Conservation (phyloP, 2,888 invertebrate species). For the Dasysyrphus tricinctus region DNA sequence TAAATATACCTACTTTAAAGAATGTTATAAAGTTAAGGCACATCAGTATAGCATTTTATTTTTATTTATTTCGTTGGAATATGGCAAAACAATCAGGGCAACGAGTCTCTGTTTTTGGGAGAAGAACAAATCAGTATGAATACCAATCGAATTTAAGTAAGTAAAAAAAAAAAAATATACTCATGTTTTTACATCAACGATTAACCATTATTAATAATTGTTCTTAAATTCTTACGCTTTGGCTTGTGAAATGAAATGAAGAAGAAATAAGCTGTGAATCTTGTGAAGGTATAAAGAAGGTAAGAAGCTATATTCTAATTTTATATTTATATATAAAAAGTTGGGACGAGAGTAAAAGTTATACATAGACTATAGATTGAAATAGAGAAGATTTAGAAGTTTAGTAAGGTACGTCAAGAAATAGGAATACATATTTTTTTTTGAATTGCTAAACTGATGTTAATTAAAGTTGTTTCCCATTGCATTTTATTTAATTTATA, state of each 20-base stretch:
- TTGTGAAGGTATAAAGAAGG: conserved; percentile 1
- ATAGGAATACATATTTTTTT: conserved; percentile 26
- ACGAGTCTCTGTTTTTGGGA: not conserved
- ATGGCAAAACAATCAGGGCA: conserved; percentile 13
- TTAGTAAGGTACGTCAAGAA: not conserved
- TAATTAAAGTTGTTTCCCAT: conserved; percentile 28
- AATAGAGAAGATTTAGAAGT: not conserved
- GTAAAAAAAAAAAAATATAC: not conserved
- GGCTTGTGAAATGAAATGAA: not conserved
- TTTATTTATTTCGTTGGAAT: conserved; percentile 54
- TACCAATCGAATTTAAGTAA: not conserved
- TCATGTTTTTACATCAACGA: not conserved
- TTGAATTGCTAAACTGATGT: conserved; percentile 73
- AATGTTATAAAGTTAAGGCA: conserved; percentile 57
- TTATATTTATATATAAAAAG: not conserved
- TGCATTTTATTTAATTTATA: conserved; percentile 14
- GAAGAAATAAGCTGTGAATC: not conserved
- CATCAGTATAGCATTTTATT: conserved; percentile 71
- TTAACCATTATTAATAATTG: not conserved
- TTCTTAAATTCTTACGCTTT: not conserved
- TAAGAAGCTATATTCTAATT: not conserved
- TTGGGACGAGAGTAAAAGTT: not conserved
- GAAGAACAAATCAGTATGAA: not conserved
- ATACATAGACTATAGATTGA: not conserved
- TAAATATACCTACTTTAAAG: not conserved